Evolutionary conservation across 92 coral and sea anemone species (phyloP).

Genomic region (Epizoanthus illoricatus): DNA sequence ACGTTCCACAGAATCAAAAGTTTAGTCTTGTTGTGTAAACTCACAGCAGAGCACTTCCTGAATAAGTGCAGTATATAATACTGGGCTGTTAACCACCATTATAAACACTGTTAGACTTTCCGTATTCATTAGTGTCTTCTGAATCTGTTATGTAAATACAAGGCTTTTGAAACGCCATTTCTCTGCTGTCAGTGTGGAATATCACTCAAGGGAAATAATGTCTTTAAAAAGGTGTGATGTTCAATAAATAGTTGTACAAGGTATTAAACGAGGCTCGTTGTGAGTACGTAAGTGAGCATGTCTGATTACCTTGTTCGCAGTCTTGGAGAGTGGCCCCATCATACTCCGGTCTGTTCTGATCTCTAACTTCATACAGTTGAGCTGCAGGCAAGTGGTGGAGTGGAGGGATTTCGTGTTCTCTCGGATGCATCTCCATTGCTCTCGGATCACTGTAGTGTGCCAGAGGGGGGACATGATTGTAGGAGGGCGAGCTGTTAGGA

Average conservation of each 20-base stretch:
- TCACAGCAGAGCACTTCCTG: conserved; percentile 11
- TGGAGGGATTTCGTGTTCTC: conserved; percentile 70
- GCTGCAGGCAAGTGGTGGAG: conserved; percentile 81
- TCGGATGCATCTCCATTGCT: conserved; percentile 62
- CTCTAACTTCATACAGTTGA: conserved; percentile 52
- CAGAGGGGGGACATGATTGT: conserved; percentile 46
- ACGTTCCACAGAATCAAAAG: conserved; percentile 2
- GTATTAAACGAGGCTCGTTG: conserved; percentile 20
- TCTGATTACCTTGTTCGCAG: conserved; percentile 80
- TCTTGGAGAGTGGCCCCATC: conserved; percentile 56
- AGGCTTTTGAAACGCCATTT: conserved; percentile 40
- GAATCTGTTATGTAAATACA: conserved; percentile 45
- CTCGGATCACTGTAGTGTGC: conserved; percentile 73
- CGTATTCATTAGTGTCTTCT: not conserved
- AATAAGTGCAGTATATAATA: not conserved
- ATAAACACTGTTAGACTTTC: not conserved
- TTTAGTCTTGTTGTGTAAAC: conserved; percentile 1
- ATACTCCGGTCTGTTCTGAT: conserved; percentile 43
- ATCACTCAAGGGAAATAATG: conserved; percentile 43
- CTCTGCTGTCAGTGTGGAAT: conserved; percentile 25
- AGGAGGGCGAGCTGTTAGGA: conserved; percentile 61
- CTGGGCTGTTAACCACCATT: not conserved
- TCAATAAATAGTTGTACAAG: conserved; percentile 63
- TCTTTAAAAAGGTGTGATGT: conserved; percentile 65
- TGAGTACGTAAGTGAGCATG: conserved; percentile 36